Percentiles rank a stretch among this genome's conserved stretches.
Evolutionary conservation across 1,140 invertebrate genomes (phyloP).

Genomic region (Colletes latitarsis): DNA sequence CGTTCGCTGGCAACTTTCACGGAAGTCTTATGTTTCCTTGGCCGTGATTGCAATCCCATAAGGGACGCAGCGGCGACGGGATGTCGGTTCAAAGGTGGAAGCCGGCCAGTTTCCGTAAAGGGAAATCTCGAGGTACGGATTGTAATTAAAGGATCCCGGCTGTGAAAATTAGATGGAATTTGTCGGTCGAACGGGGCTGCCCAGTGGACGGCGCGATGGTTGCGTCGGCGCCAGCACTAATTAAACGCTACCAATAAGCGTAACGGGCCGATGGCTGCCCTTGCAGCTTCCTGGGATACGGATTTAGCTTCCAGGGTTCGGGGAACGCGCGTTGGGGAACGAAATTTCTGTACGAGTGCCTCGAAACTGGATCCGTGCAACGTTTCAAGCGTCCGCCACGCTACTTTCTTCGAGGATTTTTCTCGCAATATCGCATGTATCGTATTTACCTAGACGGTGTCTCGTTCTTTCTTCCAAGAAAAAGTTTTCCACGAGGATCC

Average conservation of each 20-base stretch:
- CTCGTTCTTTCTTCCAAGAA: no score
- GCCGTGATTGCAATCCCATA: constrained; percentile 27
- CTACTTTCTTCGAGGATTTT: no score
- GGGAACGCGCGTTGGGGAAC: background rate
- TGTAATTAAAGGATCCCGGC: constrained; percentile 75
- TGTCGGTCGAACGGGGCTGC: constrained; percentile 63
- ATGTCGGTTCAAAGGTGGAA: constrained; percentile 18
- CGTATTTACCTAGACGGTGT: no score
- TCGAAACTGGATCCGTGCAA: background rate
- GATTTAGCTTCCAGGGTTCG: background rate
- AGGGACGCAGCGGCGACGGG: background rate
- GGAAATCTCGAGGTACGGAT: constrained; percentile 70
- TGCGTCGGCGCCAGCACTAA: constrained; percentile 64
- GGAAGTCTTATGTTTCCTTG: background rate
- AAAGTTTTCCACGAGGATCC: no score
- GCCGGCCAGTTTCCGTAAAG: constrained; percentile 23
- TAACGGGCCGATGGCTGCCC: constrained; percentile 53
- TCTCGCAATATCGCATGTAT: no score
- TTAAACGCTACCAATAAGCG: constrained; percentile 75
- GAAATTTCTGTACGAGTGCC: background rate
- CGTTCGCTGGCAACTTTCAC: no score
- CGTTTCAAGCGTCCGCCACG: no score
- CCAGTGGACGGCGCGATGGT: background rate
- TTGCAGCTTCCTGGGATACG: constrained; percentile 5
- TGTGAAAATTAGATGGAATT: constrained; percentile 75